Percentiles rank a stretch among this genome's conserved stretches.
Conservation (phyloP, 37 sponge, comb jelly and placozoan species). For the Tethya wilhelma region DNA sequence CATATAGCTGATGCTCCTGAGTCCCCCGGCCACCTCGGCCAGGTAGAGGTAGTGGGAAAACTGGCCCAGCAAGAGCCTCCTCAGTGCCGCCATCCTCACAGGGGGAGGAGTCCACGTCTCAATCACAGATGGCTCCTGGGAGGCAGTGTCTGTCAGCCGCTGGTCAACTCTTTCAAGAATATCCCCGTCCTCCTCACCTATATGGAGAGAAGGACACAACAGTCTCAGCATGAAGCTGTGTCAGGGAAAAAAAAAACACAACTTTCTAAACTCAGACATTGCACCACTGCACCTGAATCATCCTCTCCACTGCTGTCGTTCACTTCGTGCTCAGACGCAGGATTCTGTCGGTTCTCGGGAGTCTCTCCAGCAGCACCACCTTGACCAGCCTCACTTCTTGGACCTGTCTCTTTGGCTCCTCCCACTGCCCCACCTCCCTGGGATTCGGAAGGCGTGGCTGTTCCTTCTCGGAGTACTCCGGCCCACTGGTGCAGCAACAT, state of each 20-base stretch:
- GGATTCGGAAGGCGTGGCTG: conserved; percentile 21
- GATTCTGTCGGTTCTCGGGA: conserved; percentile 8
- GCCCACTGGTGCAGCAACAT: conserved; percentile 14
- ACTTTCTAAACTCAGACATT: neutral
- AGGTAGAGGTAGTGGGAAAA: conserved; percentile 43
- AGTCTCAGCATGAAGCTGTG: neutral
- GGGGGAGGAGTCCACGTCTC: too few species aligned
- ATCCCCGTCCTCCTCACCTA: neutral
- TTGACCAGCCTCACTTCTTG: neutral
- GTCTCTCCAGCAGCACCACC: neutral
- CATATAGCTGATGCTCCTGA: conserved; percentile 64
- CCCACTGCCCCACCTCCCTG: conserved; percentile 11
- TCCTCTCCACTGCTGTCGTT: conserved; percentile 73
- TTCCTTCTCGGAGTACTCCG: conserved; percentile 23
- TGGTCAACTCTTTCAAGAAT: neutral
- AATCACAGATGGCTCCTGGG: too few species aligned
- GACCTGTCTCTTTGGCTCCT: neutral
- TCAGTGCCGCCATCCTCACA: conserved; percentile 19
- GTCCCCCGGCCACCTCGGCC: conserved; percentile 64
- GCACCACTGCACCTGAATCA: conserved; percentile 32
- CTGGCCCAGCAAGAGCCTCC: conserved; percentile 42
- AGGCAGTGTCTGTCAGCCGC: too few species aligned
- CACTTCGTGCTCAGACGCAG: conserved; percentile 50
- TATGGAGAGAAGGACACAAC: too few species aligned
- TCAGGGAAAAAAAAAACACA: neutral